Percentiles rank a stretch among this genome's conserved stretches.
These are phyloP conservation scores for Phrynosoma blainvillii DNA, from an alignment of 2,113 vertebrate genomes.

Conservation along the genomic window DNA sequence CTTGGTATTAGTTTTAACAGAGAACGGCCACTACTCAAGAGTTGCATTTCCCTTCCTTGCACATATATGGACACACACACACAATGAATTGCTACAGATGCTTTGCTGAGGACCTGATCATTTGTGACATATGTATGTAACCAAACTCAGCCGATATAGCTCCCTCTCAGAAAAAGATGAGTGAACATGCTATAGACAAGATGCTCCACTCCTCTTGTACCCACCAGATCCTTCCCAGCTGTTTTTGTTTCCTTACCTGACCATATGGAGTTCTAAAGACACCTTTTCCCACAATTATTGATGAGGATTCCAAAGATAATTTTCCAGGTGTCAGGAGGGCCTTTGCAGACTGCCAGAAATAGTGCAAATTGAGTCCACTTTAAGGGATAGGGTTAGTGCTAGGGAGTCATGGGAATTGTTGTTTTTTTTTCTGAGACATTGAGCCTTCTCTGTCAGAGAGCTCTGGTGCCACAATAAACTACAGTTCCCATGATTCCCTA, in stretches of 20 bases:
- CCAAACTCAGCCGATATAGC: background rate
- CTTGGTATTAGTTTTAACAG: background rate
- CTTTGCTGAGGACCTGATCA: background rate
- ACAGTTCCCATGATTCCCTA: too few relatives aligned
- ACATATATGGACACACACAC: background rate
- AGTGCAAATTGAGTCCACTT: too few relatives aligned
- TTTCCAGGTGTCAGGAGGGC: background rate
- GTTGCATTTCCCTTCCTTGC: background rate
- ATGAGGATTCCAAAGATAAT: too few relatives aligned
- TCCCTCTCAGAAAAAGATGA: background rate
- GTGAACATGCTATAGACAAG: background rate
- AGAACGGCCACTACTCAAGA: too few relatives aligned
- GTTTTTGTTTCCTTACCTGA: background rate
- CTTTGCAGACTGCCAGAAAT: too few relatives aligned
- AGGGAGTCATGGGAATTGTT: too few relatives aligned
- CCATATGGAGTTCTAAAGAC: background rate
- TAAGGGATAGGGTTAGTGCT: too few relatives aligned
- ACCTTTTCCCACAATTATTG: background rate
- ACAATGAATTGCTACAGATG: background rate
- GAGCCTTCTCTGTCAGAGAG: too few relatives aligned
- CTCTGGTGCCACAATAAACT: too few relatives aligned
- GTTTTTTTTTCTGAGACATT: too few relatives aligned
- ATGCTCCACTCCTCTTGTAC: too few relatives aligned
- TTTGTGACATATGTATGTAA: background rate
- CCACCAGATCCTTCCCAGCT: too few relatives aligned